These are phyloP conservation scores for Haemorhous mexicanus DNA, from an alignment of 2,113 vertebrate species.

Conservation along the genomic window DNA sequence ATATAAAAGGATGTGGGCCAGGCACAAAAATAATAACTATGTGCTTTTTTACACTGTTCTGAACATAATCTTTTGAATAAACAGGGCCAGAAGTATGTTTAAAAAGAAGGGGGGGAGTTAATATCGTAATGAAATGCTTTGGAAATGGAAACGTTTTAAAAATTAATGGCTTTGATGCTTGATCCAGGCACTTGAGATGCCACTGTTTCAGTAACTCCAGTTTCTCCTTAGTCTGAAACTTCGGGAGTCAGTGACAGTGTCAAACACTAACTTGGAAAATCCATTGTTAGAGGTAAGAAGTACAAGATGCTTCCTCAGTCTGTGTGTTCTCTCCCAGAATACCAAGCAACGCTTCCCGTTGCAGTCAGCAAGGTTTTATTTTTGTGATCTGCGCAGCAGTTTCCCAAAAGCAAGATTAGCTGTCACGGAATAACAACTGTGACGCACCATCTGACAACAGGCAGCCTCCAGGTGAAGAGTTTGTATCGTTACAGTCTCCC, in stretches of 20 bases:
- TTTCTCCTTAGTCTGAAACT: neutral
- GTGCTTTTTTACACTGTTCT: neutral
- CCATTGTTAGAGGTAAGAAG: neutral
- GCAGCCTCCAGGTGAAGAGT: slow-evolving; percentile 33
- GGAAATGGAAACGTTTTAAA: neutral
- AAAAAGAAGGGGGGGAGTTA: neutral
- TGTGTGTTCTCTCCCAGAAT: neutral
- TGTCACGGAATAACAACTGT: slow-evolving; percentile 7
- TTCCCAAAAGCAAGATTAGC: slow-evolving; percentile 27
- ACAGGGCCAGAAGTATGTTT: neutral
- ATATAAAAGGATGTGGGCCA: neutral
- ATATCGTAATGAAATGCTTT: neutral
- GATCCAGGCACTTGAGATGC: neutral
- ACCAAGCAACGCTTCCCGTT: neutral
- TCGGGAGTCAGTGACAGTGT: neutral
- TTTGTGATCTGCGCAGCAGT: neutral
- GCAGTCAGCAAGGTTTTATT: slow-evolving; percentile 14
- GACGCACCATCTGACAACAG: slow-evolving; percentile 3
- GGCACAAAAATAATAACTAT: neutral
- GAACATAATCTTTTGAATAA: neutral
- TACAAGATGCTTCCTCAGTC: neutral
- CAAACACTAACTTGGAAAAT: neutral
- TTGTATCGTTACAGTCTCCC: neutral
- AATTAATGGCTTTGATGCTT: neutral
- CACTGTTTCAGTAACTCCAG: neutral